Evolutionary conservation across 2,113 vertebrate species (phyloP).

Genomic region (Delphinus delphis): DNA sequence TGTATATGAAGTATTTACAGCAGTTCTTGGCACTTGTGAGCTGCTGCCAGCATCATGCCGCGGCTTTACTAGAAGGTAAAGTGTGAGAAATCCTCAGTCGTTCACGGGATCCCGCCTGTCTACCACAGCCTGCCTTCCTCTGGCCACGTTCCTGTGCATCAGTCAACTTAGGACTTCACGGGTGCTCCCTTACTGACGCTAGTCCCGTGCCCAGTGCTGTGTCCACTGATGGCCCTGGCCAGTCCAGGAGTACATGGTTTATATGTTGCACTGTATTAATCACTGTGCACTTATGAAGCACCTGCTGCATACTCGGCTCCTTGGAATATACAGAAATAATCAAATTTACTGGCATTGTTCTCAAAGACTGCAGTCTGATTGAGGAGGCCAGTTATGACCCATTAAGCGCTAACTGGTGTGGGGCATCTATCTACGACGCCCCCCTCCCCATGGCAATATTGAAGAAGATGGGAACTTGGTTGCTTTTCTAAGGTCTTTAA

Average conservation of each 20-base stretch:
- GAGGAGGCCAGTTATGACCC: neutral
- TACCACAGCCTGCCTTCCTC: neutral
- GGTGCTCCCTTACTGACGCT: accelerated
- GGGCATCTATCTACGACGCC: neutral
- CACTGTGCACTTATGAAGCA: neutral
- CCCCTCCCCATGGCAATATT: neutral
- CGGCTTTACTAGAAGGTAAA: neutral
- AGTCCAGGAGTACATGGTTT: neutral
- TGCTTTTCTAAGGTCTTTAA: slow-evolving; percentile 21
- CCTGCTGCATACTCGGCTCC: neutral
- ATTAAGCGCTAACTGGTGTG: neutral
- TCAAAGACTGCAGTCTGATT: neutral
- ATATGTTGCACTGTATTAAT: neutral
- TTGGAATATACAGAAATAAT: neutral
- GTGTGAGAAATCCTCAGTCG: neutral
- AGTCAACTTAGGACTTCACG: neutral
- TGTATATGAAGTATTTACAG: neutral
- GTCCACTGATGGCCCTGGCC: neutral
- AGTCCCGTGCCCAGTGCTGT: accelerated
- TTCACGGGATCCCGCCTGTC: neutral
- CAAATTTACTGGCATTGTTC: neutral
- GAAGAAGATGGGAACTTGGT: neutral
- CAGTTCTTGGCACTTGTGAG: neutral
- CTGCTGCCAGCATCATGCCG: neutral
- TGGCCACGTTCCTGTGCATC: neutral